Conservation (phyloP, 1,140 invertebrate species). For the Platorchestia sp. region DNA sequence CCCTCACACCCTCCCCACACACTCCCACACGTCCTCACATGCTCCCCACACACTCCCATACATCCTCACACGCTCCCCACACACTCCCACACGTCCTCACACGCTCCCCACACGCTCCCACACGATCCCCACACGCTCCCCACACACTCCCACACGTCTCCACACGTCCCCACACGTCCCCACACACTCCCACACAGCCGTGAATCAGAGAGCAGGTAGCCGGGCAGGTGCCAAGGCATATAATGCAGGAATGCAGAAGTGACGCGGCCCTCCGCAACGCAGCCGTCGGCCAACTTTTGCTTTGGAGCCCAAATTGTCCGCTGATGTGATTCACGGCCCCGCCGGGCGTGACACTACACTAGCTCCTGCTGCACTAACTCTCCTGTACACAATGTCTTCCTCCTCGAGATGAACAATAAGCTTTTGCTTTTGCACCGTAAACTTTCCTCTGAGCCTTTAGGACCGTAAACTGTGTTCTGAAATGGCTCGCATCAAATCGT, state of each 20-base stretch:
- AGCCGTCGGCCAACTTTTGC: background rate
- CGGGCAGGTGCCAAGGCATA: background rate
- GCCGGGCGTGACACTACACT: background rate
- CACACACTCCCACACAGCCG: background rate
- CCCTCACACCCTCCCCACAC: background rate
- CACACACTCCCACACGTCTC: background rate
- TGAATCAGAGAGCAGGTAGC: background rate
- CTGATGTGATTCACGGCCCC: background rate
- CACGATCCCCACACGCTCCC: background rate
- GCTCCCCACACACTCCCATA: background rate
- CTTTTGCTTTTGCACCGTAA: background rate
- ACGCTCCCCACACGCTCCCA: background rate
- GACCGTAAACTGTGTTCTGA: background rate
- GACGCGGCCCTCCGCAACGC: background rate
- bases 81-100: background rate
- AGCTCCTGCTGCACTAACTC: background rate
- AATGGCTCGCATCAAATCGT: background rate
- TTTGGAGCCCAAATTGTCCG: background rate
- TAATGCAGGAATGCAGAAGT: conserved; percentile 14
- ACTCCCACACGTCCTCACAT: background rate
- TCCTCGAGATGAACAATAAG: background rate
- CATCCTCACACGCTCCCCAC: background rate
- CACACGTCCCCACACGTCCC: background rate
- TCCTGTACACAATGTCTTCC: background rate
- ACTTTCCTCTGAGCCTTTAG: background rate